Base-by-base conservation (phyloP, 2,113 vertebrate genomes). In the Craseonycteris thonglongyai region DNA sequence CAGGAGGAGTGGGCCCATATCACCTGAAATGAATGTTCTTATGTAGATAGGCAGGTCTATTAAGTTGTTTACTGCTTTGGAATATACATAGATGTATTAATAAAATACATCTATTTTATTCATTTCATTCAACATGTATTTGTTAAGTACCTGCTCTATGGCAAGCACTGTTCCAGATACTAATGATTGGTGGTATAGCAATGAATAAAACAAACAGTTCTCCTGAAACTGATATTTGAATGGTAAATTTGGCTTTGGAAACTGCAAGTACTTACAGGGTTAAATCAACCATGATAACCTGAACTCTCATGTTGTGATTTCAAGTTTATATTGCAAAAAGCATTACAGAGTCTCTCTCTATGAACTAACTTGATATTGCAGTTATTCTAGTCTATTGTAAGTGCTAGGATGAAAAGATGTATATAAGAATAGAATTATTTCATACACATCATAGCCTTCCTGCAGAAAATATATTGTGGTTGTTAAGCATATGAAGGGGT, bases 171-270 rank as follows among this genome's bases (percentile, higher is more conserved):
- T 28, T 35, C 30, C 15, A 3, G 19, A 14, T 22, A 51, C 10
- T 78, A 33, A 8, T 6, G 22, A 45, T 22, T 30, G 4, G 13
- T 40, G 66, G 59, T 14, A 65, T 0, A 33, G 6, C 0, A 18
- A 13, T 9, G 2, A 71, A 78, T 58, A 51, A 49, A 63, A 66
- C 3, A 26, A 74, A 16, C 15, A 24, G 33, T 18, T 79, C 6
- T 56, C 5, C 14, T 15, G 19, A 5, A 83, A 35, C 8, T 88
- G 24, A 12, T 80, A 30, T 30, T 66, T 12, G 22, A 12, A 9
- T 51, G 19, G 38, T 14, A 78, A 76, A 11, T 42, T 16, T 51
- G 14, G 3, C 38, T 69, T 33, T 35, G 35, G 56, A 33, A 47
- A 9, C 5, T 45, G 2, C 15, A 38, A 45, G 22, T 40, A 49